Base-by-base conservation (phyloP, 2,113 vertebrate species). In the Osmerus mordax region DNA sequence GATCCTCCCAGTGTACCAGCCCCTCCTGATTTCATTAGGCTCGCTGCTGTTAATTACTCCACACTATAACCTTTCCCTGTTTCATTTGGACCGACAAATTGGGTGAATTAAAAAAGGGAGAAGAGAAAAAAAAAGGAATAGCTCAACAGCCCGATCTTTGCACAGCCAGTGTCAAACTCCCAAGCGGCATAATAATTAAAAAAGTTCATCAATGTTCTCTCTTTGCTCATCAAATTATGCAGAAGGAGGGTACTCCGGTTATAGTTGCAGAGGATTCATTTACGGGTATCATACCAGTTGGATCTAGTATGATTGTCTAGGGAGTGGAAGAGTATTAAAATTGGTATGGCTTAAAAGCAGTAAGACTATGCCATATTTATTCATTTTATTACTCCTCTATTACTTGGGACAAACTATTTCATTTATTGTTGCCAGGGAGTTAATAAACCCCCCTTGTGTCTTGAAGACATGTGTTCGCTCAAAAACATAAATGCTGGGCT, bases 21-120 rank as follows among this genome's bases (percentile, higher is more conserved):
- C 90, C 88, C 89, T 89, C 86, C 87, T 85, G 90, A 90, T 93
- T 94, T 94, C 92, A 93, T 93, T 95, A 94, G 89, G 80, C 86
- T 83, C 78, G 76, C 90, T 89, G 87, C 90, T 90, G 92, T 96
- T 96, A 96, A 97, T 96, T 96, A 96, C 91, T 86, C 76, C 91
- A 92, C 89, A 83, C 87, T 92, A 88, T 91, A 94, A 95, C 91
- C 92, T 94, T 92, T 93, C 80, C 87, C 88, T 94, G 90, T 94
- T 96, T 95, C 91, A 94, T 94, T 94, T 94, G 93, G 87, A 84
- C 78, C 90, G 90, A 94, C 93, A 95, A 95, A 96, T 93, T 95
- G 93, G 90, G 90, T 88, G 87, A 94, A 94, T 94, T 95, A 92
- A 94, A 94, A 87, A 74, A 67, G 58, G 65, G 47, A 59, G 51